Conservation (phyloP, 2,113 vertebrate species). For the Micronycteris hirsuta region DNA sequence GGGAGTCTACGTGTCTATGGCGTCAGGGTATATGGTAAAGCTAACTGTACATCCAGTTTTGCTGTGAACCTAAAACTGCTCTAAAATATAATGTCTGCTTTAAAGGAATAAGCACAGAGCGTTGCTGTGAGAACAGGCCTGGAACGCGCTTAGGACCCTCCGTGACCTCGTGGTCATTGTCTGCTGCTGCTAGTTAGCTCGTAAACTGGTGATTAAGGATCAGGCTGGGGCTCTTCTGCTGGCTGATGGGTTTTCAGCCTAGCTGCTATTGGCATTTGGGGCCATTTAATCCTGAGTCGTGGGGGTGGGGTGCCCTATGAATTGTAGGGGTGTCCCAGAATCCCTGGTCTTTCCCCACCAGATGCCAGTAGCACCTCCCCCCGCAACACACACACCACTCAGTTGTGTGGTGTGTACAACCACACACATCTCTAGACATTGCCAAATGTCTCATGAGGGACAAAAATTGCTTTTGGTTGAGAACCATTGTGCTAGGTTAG, state of each 20-base stretch:
- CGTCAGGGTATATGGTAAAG: too few species aligned
- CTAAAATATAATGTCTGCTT: background rate
- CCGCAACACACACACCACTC: too few species aligned
- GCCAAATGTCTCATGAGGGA: background rate
- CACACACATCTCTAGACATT: background rate
- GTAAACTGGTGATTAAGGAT: background rate
- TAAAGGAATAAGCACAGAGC: background rate
- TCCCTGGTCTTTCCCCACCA: background rate
- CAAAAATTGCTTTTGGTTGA: background rate
- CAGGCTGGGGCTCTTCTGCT: accelerated
- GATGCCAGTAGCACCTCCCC: background rate
- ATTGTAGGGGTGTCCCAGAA: background rate
- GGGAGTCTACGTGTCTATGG: background rate
- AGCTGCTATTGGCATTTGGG: background rate
- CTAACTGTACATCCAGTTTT: background rate
- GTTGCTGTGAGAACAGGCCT: background rate
- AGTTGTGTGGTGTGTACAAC: background rate
- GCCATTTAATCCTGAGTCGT: background rate
- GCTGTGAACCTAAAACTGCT: background rate
- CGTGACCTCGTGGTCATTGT: background rate
- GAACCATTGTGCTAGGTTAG: background rate
- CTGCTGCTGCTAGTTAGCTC: background rate
- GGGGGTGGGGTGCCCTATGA: background rate
- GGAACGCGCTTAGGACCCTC: background rate
- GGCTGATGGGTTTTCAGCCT: background rate